Percentiles rank a stretch among this genome's conserved stretches.
Evolutionary conservation across 2,797 vertebrate genomes (phyloP).

Genomic region (Gephyroberyx darwinii): DNA sequence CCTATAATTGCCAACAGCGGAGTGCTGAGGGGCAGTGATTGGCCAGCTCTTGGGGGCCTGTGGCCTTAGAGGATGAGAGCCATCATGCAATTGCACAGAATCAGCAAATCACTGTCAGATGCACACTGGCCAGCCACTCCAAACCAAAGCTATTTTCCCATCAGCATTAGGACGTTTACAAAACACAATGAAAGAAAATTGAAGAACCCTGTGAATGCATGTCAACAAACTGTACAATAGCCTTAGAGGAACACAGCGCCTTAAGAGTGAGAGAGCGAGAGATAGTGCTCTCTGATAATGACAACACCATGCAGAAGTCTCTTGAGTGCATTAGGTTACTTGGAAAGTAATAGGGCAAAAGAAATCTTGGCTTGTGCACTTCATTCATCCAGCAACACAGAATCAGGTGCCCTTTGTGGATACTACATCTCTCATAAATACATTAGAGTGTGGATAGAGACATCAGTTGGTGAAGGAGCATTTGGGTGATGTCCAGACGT

Average conservation of each 20-base stretch:
- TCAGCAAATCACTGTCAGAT: slow-evolving; percentile 83
- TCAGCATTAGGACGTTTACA: slow-evolving; percentile 54
- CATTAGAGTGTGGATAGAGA: slow-evolving; percentile 58
- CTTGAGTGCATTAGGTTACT: slow-evolving; percentile 32
- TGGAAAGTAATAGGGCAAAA: slow-evolving; percentile 43
- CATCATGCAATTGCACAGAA: slow-evolving; percentile 75
- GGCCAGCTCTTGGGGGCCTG: slow-evolving; percentile 52
- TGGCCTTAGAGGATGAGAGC: slow-evolving; percentile 72
- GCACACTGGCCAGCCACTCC: slow-evolving; percentile 57
- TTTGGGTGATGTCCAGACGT: slow-evolving; percentile 68
- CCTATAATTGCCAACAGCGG: slow-evolving; percentile 79
- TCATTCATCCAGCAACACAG: slow-evolving; percentile 48
- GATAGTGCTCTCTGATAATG: not conserved
- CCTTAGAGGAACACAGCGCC: slow-evolving; percentile 39
- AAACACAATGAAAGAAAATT: slow-evolving; percentile 56
- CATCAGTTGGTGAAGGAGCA: slow-evolving; percentile 42
- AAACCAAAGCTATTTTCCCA: slow-evolving; percentile 60
- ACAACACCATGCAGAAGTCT: slow-evolving; percentile 11
- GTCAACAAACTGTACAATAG: slow-evolving; percentile 45
- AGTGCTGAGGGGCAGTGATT: slow-evolving; percentile 65
- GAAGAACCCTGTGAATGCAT: slow-evolving; percentile 33
- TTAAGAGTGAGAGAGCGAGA: slow-evolving; percentile 3
- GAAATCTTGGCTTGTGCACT: slow-evolving; percentile 46
- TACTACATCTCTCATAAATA: slow-evolving; percentile 63
- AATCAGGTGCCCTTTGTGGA: slow-evolving; percentile 46